Conservation (phyloP, 2,113 vertebrate genomes). For the Ancistrus triradiatus region DNA sequence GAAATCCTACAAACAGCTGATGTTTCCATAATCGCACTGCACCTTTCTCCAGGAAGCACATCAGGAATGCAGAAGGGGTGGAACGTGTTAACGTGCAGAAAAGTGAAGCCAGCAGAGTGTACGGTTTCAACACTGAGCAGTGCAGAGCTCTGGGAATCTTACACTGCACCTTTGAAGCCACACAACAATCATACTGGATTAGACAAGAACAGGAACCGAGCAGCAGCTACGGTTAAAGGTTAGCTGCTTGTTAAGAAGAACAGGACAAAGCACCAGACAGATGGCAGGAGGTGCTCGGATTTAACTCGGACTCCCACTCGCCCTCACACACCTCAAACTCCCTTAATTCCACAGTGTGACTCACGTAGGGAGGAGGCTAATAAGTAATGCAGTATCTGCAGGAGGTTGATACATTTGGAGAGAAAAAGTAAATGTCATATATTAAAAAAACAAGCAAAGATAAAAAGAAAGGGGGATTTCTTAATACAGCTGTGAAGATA, state of each 20-base stretch:
- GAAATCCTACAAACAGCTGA: background rate
- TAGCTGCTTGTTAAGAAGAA: background rate
- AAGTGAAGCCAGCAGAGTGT: slow-evolving; percentile 10
- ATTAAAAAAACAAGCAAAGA: too few species aligned
- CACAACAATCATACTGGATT: slow-evolving; percentile 22
- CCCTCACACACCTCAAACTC: background rate
- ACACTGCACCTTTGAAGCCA: slow-evolving; percentile 6
- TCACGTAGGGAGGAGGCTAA: slow-evolving; percentile 10
- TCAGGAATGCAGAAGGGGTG: slow-evolving; percentile 31
- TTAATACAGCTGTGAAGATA: too few species aligned
- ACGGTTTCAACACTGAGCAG: background rate
- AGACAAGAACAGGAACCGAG: slow-evolving; percentile 22
- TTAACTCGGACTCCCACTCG: too few species aligned
- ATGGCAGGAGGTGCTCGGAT: slow-evolving; percentile 2
- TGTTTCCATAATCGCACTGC: background rate
- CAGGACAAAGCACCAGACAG: slow-evolving; percentile 1
- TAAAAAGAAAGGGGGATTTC: too few species aligned
- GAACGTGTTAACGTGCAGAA: slow-evolving; percentile 17
- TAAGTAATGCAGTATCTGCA: background rate
- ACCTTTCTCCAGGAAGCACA: background rate
- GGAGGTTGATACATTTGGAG: slow-evolving; percentile 24
- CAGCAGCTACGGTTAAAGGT: slow-evolving; percentile 7
- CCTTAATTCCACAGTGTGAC: slow-evolving; percentile 14
- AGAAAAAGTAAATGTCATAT: too few species aligned
- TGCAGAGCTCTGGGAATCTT: background rate